phyloP scores from a whole-genome alignment of 2,888 invertebrate species.

The Thymelicus sylvestris region DNA sequence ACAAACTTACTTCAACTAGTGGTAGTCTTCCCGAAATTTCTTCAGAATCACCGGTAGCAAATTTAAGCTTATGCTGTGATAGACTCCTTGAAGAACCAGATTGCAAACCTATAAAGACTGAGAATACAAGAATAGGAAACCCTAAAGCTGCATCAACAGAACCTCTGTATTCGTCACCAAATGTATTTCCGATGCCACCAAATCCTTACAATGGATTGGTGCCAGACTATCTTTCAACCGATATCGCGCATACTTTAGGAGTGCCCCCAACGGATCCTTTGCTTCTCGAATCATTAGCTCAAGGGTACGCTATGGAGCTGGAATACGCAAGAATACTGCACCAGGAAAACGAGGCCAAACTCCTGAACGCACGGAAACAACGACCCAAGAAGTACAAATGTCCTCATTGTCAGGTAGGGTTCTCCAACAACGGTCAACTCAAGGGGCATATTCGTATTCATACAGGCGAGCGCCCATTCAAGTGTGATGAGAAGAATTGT shows the following conservation, averaged over 20 bases:
- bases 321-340: slow-evolving; percentile 89
- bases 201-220: slow-evolving; percentile 57
- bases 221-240: slow-evolving; percentile 72
- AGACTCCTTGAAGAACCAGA: slow-evolving; percentile 62
- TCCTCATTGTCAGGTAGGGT: slow-evolving; percentile 94
- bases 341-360: slow-evolving; percentile 89
- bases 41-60: slow-evolving; percentile 68
- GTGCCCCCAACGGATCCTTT: slow-evolving; percentile 77
- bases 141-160: slow-evolving; percentile 42
- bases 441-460: slow-evolving; percentile 96
- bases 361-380: slow-evolving; percentile 88
- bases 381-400: slow-evolving; percentile 96
- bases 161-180: slow-evolving; percentile 36
- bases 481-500: slow-evolving; percentile 93
- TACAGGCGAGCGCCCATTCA: slow-evolving; percentile 95
- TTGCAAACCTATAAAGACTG: slow-evolving; percentile 47
- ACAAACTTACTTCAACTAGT: slow-evolving; percentile 36
- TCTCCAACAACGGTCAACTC: slow-evolving; percentile 97
- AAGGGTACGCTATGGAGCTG: slow-evolving; percentile 86
- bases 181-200: slow-evolving; percentile 41
- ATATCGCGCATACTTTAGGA: slow-evolving; percentile 77
- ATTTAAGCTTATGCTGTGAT: slow-evolving; percentile 70
- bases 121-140: slow-evolving; percentile 42
- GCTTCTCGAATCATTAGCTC: slow-evolving; percentile 78
- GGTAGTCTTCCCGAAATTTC: slow-evolving; percentile 36